Conservation (phyloP, 2,888 invertebrate genomes). For the Caenorhabditis japonica region DNA sequence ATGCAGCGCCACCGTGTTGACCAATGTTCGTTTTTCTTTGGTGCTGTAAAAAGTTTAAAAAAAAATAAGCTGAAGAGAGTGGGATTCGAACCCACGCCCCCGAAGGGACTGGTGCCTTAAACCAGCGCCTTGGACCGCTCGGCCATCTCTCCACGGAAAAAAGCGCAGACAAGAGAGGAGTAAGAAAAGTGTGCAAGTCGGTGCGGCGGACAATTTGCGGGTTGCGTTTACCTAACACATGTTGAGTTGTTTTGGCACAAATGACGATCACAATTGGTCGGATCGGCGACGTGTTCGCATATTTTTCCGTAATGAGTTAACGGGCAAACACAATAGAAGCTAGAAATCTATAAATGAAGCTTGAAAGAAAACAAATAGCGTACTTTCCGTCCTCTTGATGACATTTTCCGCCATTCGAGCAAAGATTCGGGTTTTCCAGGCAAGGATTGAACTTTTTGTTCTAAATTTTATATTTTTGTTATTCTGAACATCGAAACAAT, state of each 20-base stretch:
- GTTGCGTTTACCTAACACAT: constrained; percentile 53
- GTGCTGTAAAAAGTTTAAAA: constrained; percentile 13
- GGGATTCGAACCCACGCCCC: constrained; percentile 90
- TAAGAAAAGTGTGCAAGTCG: background rate
- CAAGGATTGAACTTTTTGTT: constrained; percentile 58
- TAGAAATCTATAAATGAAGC: no score
- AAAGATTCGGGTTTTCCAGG: constrained; percentile 42
- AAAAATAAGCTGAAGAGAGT: constrained; percentile 78
- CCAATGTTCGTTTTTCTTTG: constrained; percentile 4
- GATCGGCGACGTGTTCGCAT: constrained; percentile 58
- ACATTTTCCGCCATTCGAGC: constrained; percentile 55
- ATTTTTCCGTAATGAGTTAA: constrained; percentile 59
- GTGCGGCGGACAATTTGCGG: background rate
- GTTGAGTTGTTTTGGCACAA: constrained; percentile 53
- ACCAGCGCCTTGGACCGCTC: constrained; percentile 91
- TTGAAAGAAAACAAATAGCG: background rate
- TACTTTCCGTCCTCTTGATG: constrained; percentile 49
- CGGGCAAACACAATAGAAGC: constrained; percentile 58
- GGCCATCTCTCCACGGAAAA: constrained; percentile 81
- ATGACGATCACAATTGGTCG: constrained; percentile 46
- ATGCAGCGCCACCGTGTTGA: constrained; percentile 21
- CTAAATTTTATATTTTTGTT: no score
- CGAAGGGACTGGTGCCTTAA: constrained; percentile 89
- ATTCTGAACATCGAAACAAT: background rate
- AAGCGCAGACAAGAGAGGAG: background rate